These are phyloP conservation scores for Cotesia vestalis DNA, from an alignment of 1,140 invertebrate species.

Conservation along the genomic window DNA sequence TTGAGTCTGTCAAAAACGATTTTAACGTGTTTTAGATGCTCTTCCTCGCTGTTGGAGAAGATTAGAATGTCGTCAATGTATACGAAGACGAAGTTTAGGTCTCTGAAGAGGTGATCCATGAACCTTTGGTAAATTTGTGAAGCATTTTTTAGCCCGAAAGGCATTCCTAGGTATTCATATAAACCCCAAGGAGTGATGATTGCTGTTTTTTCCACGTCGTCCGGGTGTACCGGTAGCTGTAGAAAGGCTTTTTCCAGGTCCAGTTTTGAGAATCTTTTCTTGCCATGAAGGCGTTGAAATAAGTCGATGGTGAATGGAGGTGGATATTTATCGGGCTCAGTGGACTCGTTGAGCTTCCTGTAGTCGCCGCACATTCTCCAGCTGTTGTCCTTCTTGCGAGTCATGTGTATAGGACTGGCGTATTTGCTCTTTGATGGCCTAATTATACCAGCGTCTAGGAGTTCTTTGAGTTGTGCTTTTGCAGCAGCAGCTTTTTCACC, in stretches of 20 bases:
- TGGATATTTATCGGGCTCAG: conserved; percentile 51
- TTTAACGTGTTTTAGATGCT: conserved; percentile 30
- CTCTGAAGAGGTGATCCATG: conserved; percentile 34
- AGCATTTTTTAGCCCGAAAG: conserved; percentile 49
- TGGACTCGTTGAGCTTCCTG: conserved; percentile 53
- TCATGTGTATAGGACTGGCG: conserved; percentile 59
- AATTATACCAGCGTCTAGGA: conserved; percentile 38
- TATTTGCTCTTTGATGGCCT: conserved; percentile 50
- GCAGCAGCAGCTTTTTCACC: conserved; percentile 42
- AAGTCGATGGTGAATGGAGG: conserved; percentile 48
- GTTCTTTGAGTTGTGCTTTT: conserved; percentile 44
- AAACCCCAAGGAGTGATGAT: conserved; percentile 44
- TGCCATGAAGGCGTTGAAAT: conserved; percentile 48
- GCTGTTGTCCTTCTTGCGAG: conserved; percentile 52
- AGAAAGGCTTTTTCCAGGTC: conserved; percentile 60
- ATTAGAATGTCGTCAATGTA: conserved; percentile 39
- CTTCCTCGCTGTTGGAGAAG: conserved; percentile 18
- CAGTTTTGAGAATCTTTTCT: conserved; percentile 52
- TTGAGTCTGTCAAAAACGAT: conserved; percentile 8
- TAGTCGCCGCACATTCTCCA: conserved; percentile 58
- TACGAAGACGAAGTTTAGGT: conserved; percentile 23
- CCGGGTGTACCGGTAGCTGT: conserved; percentile 54
- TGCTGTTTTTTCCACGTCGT: conserved; percentile 53
- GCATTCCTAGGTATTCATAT: conserved; percentile 50
- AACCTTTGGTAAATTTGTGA: conserved; percentile 40